Base-by-base conservation (phyloP, 1,140 invertebrate genomes). In the Portunus trituberculatus region DNA sequence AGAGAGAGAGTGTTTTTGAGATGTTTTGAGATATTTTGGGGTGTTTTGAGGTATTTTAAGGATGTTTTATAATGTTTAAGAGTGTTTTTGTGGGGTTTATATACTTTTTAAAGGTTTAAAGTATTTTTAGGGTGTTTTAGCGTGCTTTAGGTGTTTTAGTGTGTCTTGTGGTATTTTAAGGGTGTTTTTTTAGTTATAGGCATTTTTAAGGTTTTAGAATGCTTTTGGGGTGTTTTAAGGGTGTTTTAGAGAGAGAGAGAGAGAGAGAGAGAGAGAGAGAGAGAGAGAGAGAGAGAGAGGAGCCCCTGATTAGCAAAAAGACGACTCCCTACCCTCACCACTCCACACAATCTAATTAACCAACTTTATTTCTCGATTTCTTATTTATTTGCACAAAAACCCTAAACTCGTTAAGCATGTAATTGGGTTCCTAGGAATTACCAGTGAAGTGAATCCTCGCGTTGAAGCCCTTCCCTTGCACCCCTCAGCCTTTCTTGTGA, bases 361-460 rank as follows among this genome's bases (percentile, higher is more conserved):
- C 67, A 76, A 76, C 67, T 76, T 76, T 76, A 76, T 76, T 76
- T 76, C 67, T 76, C 67, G 67, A n/a, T 76, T 76, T 76, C 67
- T 76, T 76, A 76, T 76, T n/a, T n/a, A 76, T 76, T 76, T 76
- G 67, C 67, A 76, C 67, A 76, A 76, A 76, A 76, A 76, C 67
- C n/a, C 67, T 76, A 76, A 76, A 76, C 67, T 76, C 67, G 67
- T 76, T 76, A 76, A 76, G 20, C 67, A 76, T 76, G 67, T 76
- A 76, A 76, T 76, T 76, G 67, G 67, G 67, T 76, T 76, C 67
- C 20, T 8, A n/a, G 67, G 67, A 76, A 76, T 76, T 76, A 76
- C 67, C 67, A 25, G 67, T n/a, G 67, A 76, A 76, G 10, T n/a
- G 67, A 76, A 76, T 76, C 67, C 67, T 76, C 67, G 12, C 1